phyloP scores from a whole-genome alignment of 1,140 invertebrate species.

The Euura lappo region DNA sequence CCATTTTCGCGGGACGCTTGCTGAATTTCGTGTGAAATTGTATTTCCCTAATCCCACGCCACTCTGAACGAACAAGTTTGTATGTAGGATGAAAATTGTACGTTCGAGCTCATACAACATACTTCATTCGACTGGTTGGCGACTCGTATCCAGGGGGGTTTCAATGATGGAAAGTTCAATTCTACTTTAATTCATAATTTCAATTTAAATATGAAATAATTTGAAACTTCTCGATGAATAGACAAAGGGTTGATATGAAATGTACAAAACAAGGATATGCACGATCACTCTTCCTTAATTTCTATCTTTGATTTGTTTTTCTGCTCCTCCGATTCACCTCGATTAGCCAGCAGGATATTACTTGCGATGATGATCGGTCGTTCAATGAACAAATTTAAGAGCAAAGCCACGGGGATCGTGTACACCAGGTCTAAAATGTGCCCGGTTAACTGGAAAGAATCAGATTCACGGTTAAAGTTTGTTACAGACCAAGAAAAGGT shows the following conservation, averaged over 20 bases:
- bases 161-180: too few species aligned
- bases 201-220: too few species aligned
- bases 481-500: neutral
- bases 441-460: conserved; percentile 22
- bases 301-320: too few species aligned
- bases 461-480: conserved; percentile 8
- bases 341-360: too few species aligned
- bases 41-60: neutral
- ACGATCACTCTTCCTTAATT: too few species aligned
- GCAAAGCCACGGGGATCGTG: conserved; percentile 20
- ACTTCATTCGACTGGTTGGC: neutral
- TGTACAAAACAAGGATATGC: too few species aligned
- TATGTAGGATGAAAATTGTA: neutral
- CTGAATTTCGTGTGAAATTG: neutral
- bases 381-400: conserved; percentile 27
- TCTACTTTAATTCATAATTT: too few species aligned
- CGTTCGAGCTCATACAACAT: neutral
- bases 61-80: neutral
- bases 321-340: too few species aligned
- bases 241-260: too few species aligned
- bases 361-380: conserved; percentile 11
- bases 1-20: neutral
- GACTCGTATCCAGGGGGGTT: too few species aligned
- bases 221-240: too few species aligned
- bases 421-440: conserved; percentile 23